A percentile compares a stretch with the other conserved stretches of the same genome.
These are phyloP conservation scores for Oxytorus armatus DNA, from an alignment of 2,888 invertebrate species.

Conservation along the genomic window DNA sequence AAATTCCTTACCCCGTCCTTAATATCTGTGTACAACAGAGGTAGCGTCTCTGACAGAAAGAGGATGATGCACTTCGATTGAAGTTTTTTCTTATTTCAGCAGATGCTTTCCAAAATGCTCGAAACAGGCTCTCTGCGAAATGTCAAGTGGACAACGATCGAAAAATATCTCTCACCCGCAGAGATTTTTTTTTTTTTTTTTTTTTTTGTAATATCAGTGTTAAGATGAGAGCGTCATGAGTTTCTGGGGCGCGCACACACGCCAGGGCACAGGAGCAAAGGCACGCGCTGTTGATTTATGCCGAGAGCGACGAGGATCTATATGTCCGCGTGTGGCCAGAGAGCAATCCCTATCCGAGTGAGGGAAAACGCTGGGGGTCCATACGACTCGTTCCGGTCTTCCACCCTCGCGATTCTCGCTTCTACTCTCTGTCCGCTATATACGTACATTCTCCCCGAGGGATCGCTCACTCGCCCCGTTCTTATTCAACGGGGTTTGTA, in stretches of 20 bases:
- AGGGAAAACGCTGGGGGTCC: conserved; percentile 12
- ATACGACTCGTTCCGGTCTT: conserved; percentile 20
- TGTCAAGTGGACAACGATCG: background rate
- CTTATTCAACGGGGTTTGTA: conserved; percentile 63
- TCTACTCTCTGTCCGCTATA: background rate
- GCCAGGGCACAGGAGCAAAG: conserved; percentile 8
- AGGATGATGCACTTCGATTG: no score
- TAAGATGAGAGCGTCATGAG: background rate
- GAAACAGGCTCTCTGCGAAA: background rate
- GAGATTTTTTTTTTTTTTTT: no score
- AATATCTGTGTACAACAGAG: no score
- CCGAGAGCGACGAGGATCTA: background rate
- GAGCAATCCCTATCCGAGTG: conserved; percentile 30
- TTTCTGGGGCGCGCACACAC: no score
- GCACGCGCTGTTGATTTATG: conserved; percentile 47
- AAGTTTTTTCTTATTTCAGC: no score
- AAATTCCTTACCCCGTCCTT: no score
- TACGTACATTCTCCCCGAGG: conserved; percentile 34
- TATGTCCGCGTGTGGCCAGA: background rate
- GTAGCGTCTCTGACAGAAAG: no score
- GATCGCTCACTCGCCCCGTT: conserved; percentile 53
- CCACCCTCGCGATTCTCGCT: conserved; percentile 5
- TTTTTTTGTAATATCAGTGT: conserved; percentile 9
- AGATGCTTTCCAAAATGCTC: no score
- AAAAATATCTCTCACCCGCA: background rate